Conservation (phyloP, 2,888 invertebrate species). For the Xestia rhomboidea region DNA sequence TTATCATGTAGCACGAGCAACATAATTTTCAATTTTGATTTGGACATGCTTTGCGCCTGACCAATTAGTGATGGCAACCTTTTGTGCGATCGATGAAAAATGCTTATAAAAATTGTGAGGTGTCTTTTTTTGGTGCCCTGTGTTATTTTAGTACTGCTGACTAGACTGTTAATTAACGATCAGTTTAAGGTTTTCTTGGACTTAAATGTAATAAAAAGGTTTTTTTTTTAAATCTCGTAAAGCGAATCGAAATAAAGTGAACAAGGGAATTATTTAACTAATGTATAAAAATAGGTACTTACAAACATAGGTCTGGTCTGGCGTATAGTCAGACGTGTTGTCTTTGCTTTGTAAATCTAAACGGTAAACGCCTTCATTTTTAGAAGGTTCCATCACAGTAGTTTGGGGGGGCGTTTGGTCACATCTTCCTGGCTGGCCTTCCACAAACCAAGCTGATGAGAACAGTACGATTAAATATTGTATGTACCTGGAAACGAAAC, state of each 20-base stretch:
- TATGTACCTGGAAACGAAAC: constrained; percentile 70
- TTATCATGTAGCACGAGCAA: neutral
- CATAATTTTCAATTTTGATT: neutral
- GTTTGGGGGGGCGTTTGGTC: constrained; percentile 82
- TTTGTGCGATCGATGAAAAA: neutral
- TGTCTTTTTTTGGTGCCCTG: neutral
- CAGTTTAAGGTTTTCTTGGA: neutral
- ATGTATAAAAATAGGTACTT: constrained; percentile 62
- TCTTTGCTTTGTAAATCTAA: constrained; percentile 73
- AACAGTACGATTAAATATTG: constrained; percentile 65
- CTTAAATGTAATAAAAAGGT: too few relatives aligned
- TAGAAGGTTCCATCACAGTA: constrained; percentile 72
- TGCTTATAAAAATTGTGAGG: neutral
- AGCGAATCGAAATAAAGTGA: too few relatives aligned
- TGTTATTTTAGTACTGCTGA: neutral
- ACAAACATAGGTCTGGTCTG: constrained; percentile 86
- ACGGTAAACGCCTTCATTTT: constrained; percentile 76
- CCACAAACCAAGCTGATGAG: constrained; percentile 38
- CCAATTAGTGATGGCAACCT: constrained; percentile 16
- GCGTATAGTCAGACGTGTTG: constrained; percentile 57
- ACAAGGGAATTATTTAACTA: neutral
- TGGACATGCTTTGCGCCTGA: constrained; percentile 16
- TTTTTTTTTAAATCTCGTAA: neutral
- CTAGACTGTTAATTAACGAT: neutral
- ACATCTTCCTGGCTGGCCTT: constrained; percentile 76